Evolutionary conservation across 2,113 vertebrate species (phyloP), one percentile per base, ranked within the genome.

Genomic region (Amia ocellicauda): DNA sequence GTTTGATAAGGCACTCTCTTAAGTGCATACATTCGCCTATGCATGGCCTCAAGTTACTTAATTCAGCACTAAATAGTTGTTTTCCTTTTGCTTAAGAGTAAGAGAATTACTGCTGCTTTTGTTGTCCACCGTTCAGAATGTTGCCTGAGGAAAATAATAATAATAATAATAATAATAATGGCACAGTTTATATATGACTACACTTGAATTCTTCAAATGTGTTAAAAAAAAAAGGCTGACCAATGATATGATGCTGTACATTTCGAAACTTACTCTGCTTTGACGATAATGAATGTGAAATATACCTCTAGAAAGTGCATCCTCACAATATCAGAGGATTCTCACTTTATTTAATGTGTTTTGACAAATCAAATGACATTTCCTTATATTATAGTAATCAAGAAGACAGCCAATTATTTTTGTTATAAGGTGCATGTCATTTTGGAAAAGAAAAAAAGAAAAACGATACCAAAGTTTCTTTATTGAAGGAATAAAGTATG

Each of bases 241-340:
- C 73, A 81, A 85, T 68, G 69, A 80, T 84, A 36, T 80, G 81
- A 50, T 81, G 77, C 78, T 80, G 63, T 69, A 64, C 41, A 84
- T 84, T 83, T 81, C 83, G 86, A 80, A 82, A 69, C 82, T 85
- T 85, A 78, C 53, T 19, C n/a, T 58, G 67, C 73, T 89, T 88
- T 91, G 90, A 91, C 89, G 86, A 91, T 88, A 90, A 87, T 91
- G 90, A 92, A 91, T 92, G 90, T 91, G 88, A 84, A 57, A 55
- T 58, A 9, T 86, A 90, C 82, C 82, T 83, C 77, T 87, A 87
- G 86, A 88, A 82, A 81, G 73, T 84, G 74, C 83, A 67, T 86
- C 85, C 87, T 91, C 86, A 82, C 89, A 80, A 86, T 89, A 78
- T 0, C 84, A 83, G 71, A 89, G 88, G 87, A 83, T 76, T 76